Base-by-base conservation (phyloP, 2,888 invertebrate genomes). In the Meloe dianella region DNA sequence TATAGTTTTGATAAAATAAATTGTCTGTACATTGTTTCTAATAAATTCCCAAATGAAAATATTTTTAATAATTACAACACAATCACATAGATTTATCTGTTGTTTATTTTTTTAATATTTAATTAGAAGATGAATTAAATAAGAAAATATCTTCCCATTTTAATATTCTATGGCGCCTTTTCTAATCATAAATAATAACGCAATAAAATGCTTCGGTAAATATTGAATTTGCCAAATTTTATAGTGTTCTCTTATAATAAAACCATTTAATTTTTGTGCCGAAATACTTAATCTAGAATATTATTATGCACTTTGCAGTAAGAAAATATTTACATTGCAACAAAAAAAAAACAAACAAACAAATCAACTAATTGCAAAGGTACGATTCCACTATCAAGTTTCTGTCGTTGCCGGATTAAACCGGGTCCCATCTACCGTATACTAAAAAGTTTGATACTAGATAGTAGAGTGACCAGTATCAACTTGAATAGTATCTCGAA, bases 251-350 rank as follows among this genome's bases (percentile, higher is more conserved):
- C 20, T 1, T 9, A 3, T 12, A 51, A 38, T 14, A 38, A 38
- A 51, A 41, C 17, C 8, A 41, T 17, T 17, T 41, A 7, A n/a
- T 3, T 27, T 17, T 47, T 38, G 9, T 3, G 10, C 47, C 47
- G 47, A 47, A 35, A 35, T 12, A 47, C 47, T 47, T 47, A 47
- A 47, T 47, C 47, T 47, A 47, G 8, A 47, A 22, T 47, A 47
- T 47, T 20, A 17, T 10, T 22, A 22, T 51, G 47, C 47, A 51
- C 22, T 51, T 20, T 51, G 9, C 10, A 51, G 2, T 51, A 4
- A 51, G 47, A 51, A 22, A 51, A 51, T 51, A 51, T 51, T 54
- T 54, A 54, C 14, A 24, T 54, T 54, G n/a, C n/a, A n/a, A n/a
- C n/a, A n/a, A n/a, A n/a, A n/a, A n/a, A n/a, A n/a, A 54, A 51